Base-by-base conservation (phyloP, 1,140 invertebrate genomes). In the Trissolcus basalis region DNA sequence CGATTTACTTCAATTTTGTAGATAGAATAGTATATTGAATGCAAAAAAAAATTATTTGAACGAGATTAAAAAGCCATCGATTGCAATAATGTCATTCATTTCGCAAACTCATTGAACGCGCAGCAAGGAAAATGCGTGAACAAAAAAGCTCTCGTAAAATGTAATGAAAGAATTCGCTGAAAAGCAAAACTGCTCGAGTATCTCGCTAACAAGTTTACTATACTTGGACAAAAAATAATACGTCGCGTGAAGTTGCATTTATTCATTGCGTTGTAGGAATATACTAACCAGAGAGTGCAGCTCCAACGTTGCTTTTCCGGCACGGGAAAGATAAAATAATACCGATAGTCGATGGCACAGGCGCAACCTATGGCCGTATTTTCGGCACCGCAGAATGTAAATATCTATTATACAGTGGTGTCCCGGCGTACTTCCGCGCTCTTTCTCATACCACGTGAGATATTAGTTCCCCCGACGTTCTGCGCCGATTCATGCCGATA, bases 361-460 rank as follows among this genome's bases (percentile, higher is more conserved):
- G 43, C 51, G 69, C 56, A 49, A 48, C 51, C 64, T 47, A 63
- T 53, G 72, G 39, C 73, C 49, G 74, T 74, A 79, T 82, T 82
- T 82, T 74, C 74, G 61, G 61, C 78, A 79, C 81, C 83, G 74
- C 82, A 80, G 72, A 82, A 86, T 86, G 83, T 86, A 86, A 85
- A 86, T 86, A 85, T 82, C 83, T 82, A 84, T 84, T 84, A 85
- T 79, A 73, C 61, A 72, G 58, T 59, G 77, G 60, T 65, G 47
- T 64, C 65, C 60, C 74, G 47, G 63, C 53, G 54, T 43, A 74
- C 71, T 81, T 80, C 79, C 76, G 73, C 41, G 16, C 74, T 79
- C 70, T 81, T 70, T 71, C 72, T 69, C 48, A 32, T 63, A 48
- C 16, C 55, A 44, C 51, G 49, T 48, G 54, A 72, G 64, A 82